A percentile compares a stretch with the other conserved stretches of the same genome.
Conservation (phyloP, 2,797 vertebrate genomes). For the Todus mexicanus region DNA sequence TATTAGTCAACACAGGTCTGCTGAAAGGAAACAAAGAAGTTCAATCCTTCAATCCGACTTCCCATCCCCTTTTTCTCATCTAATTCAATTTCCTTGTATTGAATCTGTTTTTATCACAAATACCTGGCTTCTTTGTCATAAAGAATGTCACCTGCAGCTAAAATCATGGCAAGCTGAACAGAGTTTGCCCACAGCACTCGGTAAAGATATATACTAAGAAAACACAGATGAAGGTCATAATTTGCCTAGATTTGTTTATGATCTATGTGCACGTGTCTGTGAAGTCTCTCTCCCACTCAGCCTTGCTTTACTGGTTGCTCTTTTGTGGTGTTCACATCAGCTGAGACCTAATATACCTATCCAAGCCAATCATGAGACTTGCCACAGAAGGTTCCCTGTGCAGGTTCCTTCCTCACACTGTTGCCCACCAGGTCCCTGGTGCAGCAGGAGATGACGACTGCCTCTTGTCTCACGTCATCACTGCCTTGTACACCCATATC, state of each 20-base stretch:
- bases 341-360: fast-evolving
- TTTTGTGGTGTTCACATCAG: background rate
- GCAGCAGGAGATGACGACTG: background rate
- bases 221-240: background rate
- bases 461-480: background rate
- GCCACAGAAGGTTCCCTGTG: background rate
- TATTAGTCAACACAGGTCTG: background rate
- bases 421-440: background rate
- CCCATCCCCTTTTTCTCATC: background rate
- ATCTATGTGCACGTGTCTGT: background rate
- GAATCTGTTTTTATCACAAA: background rate
- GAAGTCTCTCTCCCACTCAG: background rate
- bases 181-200: fast-evolving
- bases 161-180: background rate
- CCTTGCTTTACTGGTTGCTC: background rate
- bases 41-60: background rate
- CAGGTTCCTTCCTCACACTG: background rate
- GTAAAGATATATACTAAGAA: background rate
- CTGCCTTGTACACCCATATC: background rate
- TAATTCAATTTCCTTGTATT: background rate
- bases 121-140: background rate
- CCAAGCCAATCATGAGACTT: background rate
- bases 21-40: background rate
- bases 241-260: background rate
- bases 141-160: background rate